phyloP scores from a whole-genome alignment of 2,888 invertebrate species.

The Drosophila emarginata region DNA sequence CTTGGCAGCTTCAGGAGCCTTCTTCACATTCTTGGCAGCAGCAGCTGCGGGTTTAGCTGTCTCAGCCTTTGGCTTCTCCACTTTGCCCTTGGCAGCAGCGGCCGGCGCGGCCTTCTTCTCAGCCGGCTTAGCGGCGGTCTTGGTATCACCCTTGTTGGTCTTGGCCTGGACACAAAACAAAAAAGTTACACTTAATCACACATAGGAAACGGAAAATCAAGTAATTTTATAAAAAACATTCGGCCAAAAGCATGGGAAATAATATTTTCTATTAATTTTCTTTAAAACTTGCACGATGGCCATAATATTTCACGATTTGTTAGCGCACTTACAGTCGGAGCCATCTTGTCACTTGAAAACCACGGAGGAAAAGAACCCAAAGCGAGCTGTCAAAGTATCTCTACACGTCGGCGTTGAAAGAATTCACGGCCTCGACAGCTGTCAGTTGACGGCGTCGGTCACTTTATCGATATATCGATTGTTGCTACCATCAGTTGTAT shows the following conservation, averaged over 20 bases:
- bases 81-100: constrained; percentile 81
- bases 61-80: constrained; percentile 81
- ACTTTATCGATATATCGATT: neutral
- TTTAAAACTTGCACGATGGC: constrained; percentile 19
- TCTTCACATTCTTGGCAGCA: constrained; percentile 81
- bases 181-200: constrained; percentile 13
- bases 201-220: neutral
- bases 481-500: neutral
- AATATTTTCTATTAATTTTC: constrained; percentile 24
- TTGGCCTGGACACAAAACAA: constrained; percentile 74
- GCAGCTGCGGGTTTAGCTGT: constrained; percentile 79
- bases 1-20: constrained; percentile 78
- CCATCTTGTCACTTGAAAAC: constrained; percentile 81
- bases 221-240: constrained; percentile 8
- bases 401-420: constrained; percentile 8
- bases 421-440: constrained; percentile 10
- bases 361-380: constrained; percentile 80
- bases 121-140: constrained; percentile 80
- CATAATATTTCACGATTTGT: constrained; percentile 48
- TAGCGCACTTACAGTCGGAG: constrained; percentile 81
- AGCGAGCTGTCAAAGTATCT: constrained; percentile 15
- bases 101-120: constrained; percentile 79
- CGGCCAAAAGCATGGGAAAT: neutral
- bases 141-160: constrained; percentile 80
- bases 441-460: constrained; percentile 7